Percentiles rank a stretch among this genome's conserved stretches.
phyloP scores from a whole-genome alignment of 2,797 vertebrate species.

The Aulostomus chinensis region DNA sequence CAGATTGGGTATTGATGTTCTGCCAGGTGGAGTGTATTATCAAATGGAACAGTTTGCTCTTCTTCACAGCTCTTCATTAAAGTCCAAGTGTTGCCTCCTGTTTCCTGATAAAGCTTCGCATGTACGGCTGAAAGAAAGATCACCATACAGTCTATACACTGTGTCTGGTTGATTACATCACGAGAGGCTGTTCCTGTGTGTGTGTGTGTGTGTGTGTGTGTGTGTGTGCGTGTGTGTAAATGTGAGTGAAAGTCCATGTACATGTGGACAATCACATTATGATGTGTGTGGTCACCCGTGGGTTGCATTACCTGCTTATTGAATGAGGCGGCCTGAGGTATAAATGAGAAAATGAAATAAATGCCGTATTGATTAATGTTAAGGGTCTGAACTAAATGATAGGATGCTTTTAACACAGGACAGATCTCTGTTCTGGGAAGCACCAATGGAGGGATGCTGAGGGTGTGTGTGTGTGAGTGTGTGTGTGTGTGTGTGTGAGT shows the following conservation, averaged over 20 bases:
- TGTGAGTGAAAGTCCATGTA: slow-evolving; percentile 49
- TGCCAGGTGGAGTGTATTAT: slow-evolving; percentile 60
- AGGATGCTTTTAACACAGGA: slow-evolving; percentile 71
- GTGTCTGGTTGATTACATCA: slow-evolving; percentile 40
- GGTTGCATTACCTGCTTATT: slow-evolving; percentile 59
- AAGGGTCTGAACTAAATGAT: slow-evolving; percentile 69
- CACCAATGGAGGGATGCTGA: slow-evolving; percentile 20
- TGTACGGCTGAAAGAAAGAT: slow-evolving; percentile 1
- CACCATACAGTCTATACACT: slow-evolving; percentile 2
- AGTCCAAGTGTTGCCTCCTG: slow-evolving; percentile 21
- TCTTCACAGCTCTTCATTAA: slow-evolving; percentile 52
- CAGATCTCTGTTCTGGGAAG: slow-evolving; percentile 65
- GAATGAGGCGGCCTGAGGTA: slow-evolving; percentile 62
- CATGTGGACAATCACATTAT: slow-evolving; percentile 51
- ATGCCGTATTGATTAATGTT: slow-evolving; percentile 75
- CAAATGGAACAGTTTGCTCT: slow-evolving; percentile 48
- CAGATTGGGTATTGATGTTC: slow-evolving; percentile 62
- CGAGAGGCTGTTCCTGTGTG: slow-evolving; percentile 38
- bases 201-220: slow-evolving; percentile 20
- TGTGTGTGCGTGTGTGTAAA: slow-evolving; percentile 42
- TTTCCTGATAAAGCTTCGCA: not conserved
- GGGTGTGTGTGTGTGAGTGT: not conserved
- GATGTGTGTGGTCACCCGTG: slow-evolving; percentile 35
- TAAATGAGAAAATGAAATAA: slow-evolving; percentile 77
- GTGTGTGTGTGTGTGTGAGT: not conserved